Evolutionary conservation across 1,140 invertebrate genomes (phyloP).

Genomic region (Zophobas atratus): DNA sequence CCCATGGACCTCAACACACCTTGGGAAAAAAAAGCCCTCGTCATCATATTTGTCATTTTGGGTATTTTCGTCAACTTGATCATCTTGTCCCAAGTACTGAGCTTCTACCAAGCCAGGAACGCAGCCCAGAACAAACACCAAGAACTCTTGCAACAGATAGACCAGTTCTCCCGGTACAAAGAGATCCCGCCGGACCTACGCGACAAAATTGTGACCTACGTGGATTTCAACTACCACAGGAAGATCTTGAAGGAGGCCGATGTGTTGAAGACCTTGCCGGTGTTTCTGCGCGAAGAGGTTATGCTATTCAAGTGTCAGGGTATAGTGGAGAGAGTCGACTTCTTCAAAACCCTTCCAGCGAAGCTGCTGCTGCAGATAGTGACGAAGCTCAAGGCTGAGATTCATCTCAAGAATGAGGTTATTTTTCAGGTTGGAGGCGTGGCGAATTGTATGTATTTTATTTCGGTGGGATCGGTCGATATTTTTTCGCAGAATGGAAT

Average conservation of each 20-base stretch:
- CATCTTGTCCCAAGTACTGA: conserved; percentile 28
- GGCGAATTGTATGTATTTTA: neutral
- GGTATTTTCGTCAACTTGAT: neutral
- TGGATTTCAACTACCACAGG: conserved; percentile 59
- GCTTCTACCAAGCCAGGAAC: conserved; percentile 18
- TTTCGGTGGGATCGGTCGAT: neutral
- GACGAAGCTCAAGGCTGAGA: neutral
- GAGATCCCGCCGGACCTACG: conserved; percentile 52
- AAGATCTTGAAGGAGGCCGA: conserved; percentile 10
- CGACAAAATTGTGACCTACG: conserved; percentile 54
- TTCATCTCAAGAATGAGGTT: neutral
- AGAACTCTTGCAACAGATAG: conserved; percentile 53
- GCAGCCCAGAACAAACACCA: conserved; percentile 49
- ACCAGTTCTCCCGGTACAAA: conserved; percentile 56
- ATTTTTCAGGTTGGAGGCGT: neutral
- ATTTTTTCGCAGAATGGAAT: neutral
- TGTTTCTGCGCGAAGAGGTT: conserved; percentile 39
- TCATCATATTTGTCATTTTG: neutral
- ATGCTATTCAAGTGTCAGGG: neutral
- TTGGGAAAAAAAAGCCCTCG: neutral
- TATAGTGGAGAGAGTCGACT: neutral
- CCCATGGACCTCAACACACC: neutral
- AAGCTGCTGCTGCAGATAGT: neutral
- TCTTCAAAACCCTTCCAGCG: neutral
- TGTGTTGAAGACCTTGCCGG: conserved; percentile 50